Evolutionary conservation across 1,140 invertebrate genomes (phyloP).

Genomic region (Sinella curviseta): DNA sequence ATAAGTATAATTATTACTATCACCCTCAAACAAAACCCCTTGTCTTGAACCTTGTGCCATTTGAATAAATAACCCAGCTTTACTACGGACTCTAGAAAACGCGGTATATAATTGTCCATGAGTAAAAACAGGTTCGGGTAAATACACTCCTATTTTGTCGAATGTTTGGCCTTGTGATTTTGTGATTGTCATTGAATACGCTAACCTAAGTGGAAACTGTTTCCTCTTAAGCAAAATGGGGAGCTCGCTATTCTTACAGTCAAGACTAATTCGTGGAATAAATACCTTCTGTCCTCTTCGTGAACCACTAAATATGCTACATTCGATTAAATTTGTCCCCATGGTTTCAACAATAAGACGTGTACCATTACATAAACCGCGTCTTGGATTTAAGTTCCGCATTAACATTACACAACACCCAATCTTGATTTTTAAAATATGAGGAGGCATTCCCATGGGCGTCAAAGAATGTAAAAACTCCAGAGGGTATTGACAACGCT

Average conservation of each 20-base stretch:
- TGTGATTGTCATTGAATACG: conserved; percentile 57
- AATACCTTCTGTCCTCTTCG: neutral
- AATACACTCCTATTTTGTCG: conserved; percentile 48
- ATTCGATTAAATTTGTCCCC: conserved; percentile 10
- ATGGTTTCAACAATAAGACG: conserved; percentile 48
- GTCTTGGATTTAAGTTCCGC: conserved; percentile 52
- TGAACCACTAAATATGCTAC: conserved; percentile 6
- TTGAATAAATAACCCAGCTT: neutral
- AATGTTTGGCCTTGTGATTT: too few species aligned
- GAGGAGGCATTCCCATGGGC: conserved; percentile 53
- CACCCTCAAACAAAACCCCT: neutral
- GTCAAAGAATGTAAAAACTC: conserved; percentile 54
- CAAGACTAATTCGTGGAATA: conserved; percentile 32
- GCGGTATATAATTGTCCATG: too few species aligned
- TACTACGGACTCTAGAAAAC: neutral
- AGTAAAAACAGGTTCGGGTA: conserved; percentile 46
- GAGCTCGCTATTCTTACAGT: conserved; percentile 19
- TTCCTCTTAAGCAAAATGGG: conserved; percentile 47
- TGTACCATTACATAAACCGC: conserved; percentile 55
- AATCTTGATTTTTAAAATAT: conserved; percentile 54
- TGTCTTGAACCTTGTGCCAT: neutral
- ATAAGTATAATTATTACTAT: neutral
- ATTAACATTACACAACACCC: conserved; percentile 54
- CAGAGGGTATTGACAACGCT: conserved; percentile 49
- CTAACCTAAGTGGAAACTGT: conserved; percentile 56